Evolutionary conservation across 2,113 vertebrate genomes (phyloP).

Genomic region (Capricornis sumatraensis): DNA sequence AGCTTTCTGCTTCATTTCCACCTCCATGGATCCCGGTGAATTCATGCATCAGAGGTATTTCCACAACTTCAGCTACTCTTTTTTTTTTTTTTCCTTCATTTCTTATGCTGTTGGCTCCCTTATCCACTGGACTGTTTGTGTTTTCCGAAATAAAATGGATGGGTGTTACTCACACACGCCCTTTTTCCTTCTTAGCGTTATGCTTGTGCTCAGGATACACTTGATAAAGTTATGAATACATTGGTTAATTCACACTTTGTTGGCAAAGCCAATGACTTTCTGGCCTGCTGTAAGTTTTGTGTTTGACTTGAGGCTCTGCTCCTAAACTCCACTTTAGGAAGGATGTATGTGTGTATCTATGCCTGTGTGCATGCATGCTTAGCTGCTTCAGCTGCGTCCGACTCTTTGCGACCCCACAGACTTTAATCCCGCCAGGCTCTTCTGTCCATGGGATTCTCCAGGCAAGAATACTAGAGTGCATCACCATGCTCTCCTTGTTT

Average conservation of each 20-base stretch:
- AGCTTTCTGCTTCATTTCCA: background rate
- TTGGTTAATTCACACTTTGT: background rate
- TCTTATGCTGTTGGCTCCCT: accelerated
- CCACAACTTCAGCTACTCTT: too few relatives aligned
- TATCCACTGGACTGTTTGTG: background rate
- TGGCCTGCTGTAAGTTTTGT: background rate
- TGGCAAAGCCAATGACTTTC: background rate
- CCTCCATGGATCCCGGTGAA: background rate
- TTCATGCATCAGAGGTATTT: background rate
- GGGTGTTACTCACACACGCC: background rate
- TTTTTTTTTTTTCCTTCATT: too few relatives aligned
- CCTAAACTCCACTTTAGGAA: background rate
- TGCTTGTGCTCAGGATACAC: background rate
- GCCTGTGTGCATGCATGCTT: background rate
- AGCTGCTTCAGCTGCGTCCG: accelerated
- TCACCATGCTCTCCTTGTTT: background rate
- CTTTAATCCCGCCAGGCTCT: background rate
- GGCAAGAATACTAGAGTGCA: background rate
- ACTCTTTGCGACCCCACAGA: background rate
- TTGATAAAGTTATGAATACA: background rate
- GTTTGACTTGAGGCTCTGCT: background rate
- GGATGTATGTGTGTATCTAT: accelerated
- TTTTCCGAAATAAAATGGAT: background rate
- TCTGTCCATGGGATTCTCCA: background rate
- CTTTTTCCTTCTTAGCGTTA: background rate